phyloP scores from a whole-genome alignment of 2,888 invertebrate genomes.

The Ferdinandea cuprea region DNA sequence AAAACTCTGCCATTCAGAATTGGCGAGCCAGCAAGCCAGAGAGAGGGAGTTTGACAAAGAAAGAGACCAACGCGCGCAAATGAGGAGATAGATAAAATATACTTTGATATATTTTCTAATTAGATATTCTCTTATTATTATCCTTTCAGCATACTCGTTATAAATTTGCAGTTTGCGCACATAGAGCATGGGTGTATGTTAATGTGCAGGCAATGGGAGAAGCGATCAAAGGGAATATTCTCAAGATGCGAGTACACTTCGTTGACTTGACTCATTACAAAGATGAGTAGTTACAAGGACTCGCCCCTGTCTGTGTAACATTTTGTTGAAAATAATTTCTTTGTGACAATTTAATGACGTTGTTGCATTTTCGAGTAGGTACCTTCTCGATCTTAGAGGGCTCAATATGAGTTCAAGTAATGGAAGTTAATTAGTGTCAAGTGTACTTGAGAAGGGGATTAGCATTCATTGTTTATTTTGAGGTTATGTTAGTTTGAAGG shows the following conservation, averaged over 20 bases:
- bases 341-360: no score
- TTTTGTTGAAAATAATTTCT: no score
- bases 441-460: neutral
- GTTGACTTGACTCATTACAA: conserved; percentile 35
- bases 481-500: no score
- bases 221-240: conserved; percentile 60
- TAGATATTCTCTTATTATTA: conserved; percentile 72
- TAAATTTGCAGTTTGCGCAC: conserved; percentile 47
- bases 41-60: neutral
- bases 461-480: neutral
- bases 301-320: no score
- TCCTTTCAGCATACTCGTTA: conserved; percentile 55
- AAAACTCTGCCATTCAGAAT: conserved; percentile 23
- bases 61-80: neutral
- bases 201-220: conserved; percentile 26
- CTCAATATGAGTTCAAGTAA: conserved; percentile 3
- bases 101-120: conserved; percentile 66
- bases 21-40: neutral
- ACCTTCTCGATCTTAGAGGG: neutral
- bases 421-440: conserved; percentile 3
- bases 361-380: neutral
- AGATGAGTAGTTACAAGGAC: no score
- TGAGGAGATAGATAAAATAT: conserved; percentile 46
- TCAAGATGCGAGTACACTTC: conserved; percentile 6
- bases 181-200: conserved; percentile 19